Conservation (phyloP, 1,140 invertebrate genomes). For the Aphaenogaster floridana region DNA sequence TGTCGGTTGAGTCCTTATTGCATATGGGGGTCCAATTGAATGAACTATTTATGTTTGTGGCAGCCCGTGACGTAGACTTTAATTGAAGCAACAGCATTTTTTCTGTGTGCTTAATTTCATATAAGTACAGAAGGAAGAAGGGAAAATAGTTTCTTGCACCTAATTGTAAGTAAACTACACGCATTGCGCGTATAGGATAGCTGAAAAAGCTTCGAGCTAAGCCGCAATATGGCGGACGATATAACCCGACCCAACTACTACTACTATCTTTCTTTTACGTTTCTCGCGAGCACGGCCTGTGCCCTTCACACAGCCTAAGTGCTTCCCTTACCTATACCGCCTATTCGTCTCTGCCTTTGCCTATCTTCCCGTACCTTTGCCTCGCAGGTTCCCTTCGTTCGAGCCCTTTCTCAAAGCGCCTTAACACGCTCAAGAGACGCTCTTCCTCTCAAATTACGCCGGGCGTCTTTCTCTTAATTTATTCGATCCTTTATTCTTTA, state of each 20-base stretch:
- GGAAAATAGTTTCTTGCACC: background rate
- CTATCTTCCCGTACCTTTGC: constrained; percentile 44
- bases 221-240: constrained; percentile 77
- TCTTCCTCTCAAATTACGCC: constrained; percentile 56
- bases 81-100: no score
- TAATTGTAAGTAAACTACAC: background rate
- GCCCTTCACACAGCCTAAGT: constrained; percentile 58
- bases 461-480: constrained; percentile 58
- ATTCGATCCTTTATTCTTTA: constrained; percentile 57
- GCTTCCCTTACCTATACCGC: constrained; percentile 43
- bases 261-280: constrained; percentile 83
- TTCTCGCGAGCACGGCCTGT: constrained; percentile 74
- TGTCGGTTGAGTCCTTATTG: no score
- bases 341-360: constrained; percentile 67
- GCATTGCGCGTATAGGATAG: background rate
- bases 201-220: constrained; percentile 69
- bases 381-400: constrained; percentile 49
- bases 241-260: constrained; percentile 83
- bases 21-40: no score
- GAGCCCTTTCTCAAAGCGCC: constrained; percentile 36
- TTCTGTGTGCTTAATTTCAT: background rate
- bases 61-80: no score
- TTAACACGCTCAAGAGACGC: constrained; percentile 44
- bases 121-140: background rate
- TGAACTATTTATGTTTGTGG: no score